A percentile compares a stretch with the other conserved stretches of the same genome.
phyloP scores from a whole-genome alignment of 2,113 vertebrate species.

The Chaetorhynchus papuensis region DNA sequence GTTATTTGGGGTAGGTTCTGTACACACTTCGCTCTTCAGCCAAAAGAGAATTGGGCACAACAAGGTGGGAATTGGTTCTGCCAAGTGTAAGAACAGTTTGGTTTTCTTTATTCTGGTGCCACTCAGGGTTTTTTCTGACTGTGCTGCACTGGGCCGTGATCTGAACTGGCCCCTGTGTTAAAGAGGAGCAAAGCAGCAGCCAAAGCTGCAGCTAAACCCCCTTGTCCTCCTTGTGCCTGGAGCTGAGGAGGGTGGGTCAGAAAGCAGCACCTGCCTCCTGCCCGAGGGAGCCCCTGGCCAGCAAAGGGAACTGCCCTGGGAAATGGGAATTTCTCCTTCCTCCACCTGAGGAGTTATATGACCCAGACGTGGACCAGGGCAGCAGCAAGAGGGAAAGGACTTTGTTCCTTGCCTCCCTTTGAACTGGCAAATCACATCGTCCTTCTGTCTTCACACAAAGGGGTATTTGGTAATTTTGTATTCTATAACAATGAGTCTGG shows the following conservation, averaged over 20 bases:
- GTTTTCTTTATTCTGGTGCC: not conserved
- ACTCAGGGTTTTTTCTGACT: not conserved
- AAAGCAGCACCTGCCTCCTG: not conserved
- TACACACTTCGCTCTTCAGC: accelerated
- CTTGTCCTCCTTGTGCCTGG: not conserved
- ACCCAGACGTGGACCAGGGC: not conserved
- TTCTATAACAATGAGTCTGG: conserved; percentile 38
- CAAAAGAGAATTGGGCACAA: accelerated
- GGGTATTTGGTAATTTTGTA: conserved; percentile 12
- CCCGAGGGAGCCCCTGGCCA: not conserved
- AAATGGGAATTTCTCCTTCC: not conserved
- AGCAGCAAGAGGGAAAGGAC: not conserved
- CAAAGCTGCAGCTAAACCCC: not conserved
- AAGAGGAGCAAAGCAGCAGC: not conserved
- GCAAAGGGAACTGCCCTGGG: not conserved
- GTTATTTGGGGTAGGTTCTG: not conserved
- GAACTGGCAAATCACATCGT: not conserved
- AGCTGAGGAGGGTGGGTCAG: not conserved
- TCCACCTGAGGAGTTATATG: not conserved
- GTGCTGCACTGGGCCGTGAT: not conserved
- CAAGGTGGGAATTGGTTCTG: not conserved
- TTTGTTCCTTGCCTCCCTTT: not conserved
- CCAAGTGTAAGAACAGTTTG: accelerated
- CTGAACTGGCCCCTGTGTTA: not conserved
- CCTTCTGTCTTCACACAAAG: conserved; percentile 32